A percentile compares a stretch with the other conserved stretches of the same genome.
Evolutionary conservation across 2,113 vertebrate genomes (phyloP).

Genomic region (Ochotona princeps): DNA sequence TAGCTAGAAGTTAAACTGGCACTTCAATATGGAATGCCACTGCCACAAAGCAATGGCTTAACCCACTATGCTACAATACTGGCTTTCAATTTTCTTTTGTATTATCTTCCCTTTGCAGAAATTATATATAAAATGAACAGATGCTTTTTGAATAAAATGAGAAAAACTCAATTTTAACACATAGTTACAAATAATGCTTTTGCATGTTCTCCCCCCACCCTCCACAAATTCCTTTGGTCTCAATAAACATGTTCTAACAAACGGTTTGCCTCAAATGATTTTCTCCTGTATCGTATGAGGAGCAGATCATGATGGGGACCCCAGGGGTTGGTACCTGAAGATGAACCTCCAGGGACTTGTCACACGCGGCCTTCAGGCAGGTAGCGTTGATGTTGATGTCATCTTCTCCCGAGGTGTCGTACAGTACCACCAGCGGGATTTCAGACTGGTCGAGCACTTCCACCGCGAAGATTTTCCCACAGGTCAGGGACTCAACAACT

Average conservation of each 20-base stretch:
- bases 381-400: constrained; percentile 94
- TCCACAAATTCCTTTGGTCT: background rate
- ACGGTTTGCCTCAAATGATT: background rate
- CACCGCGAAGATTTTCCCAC: constrained; percentile 92
- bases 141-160: background rate
- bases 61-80: no score
- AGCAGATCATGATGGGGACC: background rate
- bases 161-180: constrained; percentile 47
- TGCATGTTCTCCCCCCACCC: background rate
- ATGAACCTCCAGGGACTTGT: constrained; percentile 90
- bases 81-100: background rate
- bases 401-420: constrained; percentile 94
- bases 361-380: constrained; percentile 91
- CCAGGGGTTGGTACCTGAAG: constrained; percentile 87
- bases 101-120: background rate
- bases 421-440: constrained; percentile 90
- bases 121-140: constrained; percentile 46
- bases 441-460: constrained; percentile 91
- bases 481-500: constrained; percentile 88
- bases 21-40: no score
- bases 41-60: no score
- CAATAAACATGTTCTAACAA: background rate
- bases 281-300: background rate
- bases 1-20: no score
- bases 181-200: background rate